Percentiles rank a stretch among this genome's conserved stretches.
phyloP scores from a whole-genome alignment of 2,888 invertebrate genomes.

The Andrena praecox region DNA sequence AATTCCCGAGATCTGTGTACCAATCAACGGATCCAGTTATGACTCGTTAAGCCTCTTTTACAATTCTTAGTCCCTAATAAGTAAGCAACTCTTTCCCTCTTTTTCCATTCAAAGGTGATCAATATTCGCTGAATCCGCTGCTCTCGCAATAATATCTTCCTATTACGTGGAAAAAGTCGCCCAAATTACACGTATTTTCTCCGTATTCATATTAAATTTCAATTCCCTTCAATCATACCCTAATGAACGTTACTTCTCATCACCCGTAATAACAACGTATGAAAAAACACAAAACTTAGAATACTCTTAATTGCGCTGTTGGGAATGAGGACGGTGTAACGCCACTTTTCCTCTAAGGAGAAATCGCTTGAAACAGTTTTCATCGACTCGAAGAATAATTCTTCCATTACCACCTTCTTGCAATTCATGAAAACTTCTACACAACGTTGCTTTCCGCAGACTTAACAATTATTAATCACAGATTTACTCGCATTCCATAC shows the following conservation, averaged over 20 bases:
- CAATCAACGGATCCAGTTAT: conserved; percentile 38
- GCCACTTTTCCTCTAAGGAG: too few relatives aligned
- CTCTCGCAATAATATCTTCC: conserved; percentile 1
- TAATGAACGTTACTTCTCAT: conserved; percentile 14
- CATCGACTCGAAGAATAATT: too few relatives aligned
- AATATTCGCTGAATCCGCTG: background rate
- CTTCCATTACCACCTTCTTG: too few relatives aligned
- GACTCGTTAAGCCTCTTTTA: conserved; percentile 53
- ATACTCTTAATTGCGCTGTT: background rate
- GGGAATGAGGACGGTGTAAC: too few relatives aligned
- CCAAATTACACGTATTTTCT: conserved; percentile 26
- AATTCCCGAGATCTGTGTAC: conserved; percentile 16
- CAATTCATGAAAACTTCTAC: too few relatives aligned
- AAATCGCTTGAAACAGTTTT: too few relatives aligned
- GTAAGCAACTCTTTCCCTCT: conserved; percentile 18
- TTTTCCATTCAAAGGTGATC: conserved; percentile 43
- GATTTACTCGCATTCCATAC: too few relatives aligned
- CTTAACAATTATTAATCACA: too few relatives aligned
- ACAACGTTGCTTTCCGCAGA: too few relatives aligned
- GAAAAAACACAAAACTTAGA: background rate
- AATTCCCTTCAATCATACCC: background rate
- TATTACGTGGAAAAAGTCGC: background rate
- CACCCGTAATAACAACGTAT: conserved; percentile 6
- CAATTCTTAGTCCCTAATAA: conserved; percentile 42
- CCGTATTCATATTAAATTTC: background rate